Evolutionary conservation across 2,797 vertebrate genomes (phyloP).

Genomic region (Prionace glauca): DNA sequence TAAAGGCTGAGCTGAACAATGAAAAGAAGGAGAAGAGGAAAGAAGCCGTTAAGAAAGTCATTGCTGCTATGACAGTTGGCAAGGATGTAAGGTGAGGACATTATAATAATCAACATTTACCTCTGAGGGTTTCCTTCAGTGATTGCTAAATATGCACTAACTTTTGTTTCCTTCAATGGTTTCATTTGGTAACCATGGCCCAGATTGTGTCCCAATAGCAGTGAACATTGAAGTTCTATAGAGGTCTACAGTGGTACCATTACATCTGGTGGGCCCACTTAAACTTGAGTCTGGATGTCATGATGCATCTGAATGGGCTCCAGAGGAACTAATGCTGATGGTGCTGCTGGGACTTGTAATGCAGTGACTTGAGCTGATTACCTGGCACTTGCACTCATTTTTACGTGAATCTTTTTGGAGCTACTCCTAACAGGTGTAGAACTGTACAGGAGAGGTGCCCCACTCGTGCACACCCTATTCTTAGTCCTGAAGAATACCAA

Average conservation of each 20-base stretch:
- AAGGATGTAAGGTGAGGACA: conserved; percentile 90
- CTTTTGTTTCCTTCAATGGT: not conserved
- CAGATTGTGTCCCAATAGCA: not conserved
- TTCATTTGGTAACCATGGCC: not conserved
- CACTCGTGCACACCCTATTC: no score
- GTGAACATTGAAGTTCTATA: not conserved
- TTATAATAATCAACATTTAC: not conserved
- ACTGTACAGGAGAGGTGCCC: no score
- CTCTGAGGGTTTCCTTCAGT: not conserved
- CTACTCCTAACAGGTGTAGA: no score
- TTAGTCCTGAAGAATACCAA: no score
- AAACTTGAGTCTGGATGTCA: not conserved
- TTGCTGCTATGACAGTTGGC: conserved; percentile 97
- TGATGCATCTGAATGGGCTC: no score
- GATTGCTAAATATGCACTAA: not conserved
- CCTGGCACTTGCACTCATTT: no score
- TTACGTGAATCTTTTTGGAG: no score
- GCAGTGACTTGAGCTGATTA: no score
- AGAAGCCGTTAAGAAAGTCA: conserved; percentile 97
- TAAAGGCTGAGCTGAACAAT: conserved; percentile 98
- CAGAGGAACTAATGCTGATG: no score
- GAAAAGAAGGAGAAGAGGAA: conserved; percentile 99
- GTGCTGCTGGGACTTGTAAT: no score
- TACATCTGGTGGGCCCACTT: not conserved
- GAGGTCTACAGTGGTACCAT: not conserved